These are phyloP conservation scores for Cacajao melanocephalus DNA, from an alignment of 2,797 vertebrate species.

Conservation along the genomic window DNA sequence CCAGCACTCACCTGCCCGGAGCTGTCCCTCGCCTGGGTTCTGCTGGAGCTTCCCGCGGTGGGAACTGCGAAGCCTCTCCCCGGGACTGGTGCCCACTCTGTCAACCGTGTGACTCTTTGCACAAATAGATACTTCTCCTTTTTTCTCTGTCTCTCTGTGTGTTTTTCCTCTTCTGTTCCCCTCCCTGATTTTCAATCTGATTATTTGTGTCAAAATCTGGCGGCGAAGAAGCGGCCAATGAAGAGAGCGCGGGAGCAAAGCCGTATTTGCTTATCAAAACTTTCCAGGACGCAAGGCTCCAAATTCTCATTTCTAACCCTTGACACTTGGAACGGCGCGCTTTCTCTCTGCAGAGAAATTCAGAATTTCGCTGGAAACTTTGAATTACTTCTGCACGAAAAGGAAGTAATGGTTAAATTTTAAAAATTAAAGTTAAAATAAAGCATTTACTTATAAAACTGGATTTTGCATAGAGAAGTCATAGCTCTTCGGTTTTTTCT, in stretches of 20 bases:
- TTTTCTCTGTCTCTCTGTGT: slow-evolving; percentile 55
- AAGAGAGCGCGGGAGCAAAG: slow-evolving; percentile 59
- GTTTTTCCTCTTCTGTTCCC: slow-evolving; percentile 81
- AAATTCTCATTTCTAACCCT: slow-evolving; percentile 61
- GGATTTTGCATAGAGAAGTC: slow-evolving; percentile 57
- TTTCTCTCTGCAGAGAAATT: slow-evolving; percentile 23
- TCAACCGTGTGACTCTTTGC: slow-evolving; percentile 69
- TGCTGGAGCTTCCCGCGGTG: neutral
- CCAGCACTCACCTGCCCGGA: slow-evolving; percentile 81
- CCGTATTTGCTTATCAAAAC: slow-evolving; percentile 90
- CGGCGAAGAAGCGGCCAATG: slow-evolving; percentile 85
- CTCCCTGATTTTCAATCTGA: slow-evolving; percentile 92
- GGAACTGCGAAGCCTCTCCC: slow-evolving; percentile 14
- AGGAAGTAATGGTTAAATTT: slow-evolving; percentile 46
- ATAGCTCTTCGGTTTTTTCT: neutral
- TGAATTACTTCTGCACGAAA: slow-evolving; percentile 51
- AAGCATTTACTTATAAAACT: slow-evolving; percentile 44
- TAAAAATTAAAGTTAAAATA: neutral
- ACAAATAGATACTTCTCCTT: slow-evolving; percentile 85
- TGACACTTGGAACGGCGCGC: slow-evolving; percentile 53
- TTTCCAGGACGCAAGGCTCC: slow-evolving; percentile 80
- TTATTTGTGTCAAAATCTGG: slow-evolving; percentile 92
- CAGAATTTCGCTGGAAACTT: slow-evolving; percentile 36
- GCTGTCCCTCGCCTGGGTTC: slow-evolving; percentile 66
- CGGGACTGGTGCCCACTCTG: slow-evolving; percentile 64